phyloP scores from a whole-genome alignment of 2,113 vertebrate genomes.

The Sinocyclocheilus maitianheensis region DNA sequence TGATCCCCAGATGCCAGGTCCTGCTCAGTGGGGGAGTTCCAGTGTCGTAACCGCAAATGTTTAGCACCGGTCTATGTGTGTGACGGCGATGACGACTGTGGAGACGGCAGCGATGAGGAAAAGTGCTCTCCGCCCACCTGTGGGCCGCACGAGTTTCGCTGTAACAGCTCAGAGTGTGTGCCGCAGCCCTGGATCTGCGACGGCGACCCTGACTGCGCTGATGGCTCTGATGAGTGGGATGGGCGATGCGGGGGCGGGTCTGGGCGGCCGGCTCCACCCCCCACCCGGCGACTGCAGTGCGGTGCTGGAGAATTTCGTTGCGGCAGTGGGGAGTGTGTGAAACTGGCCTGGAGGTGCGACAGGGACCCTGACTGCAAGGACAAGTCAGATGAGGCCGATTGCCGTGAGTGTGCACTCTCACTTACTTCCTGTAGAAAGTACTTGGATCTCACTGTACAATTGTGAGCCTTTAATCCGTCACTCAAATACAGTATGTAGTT shows the following conservation, averaged over 20 bases:
- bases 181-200: slow-evolving; percentile 94
- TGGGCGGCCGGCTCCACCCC: slow-evolving; percentile 53
- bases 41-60: slow-evolving; percentile 90
- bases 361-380: slow-evolving; percentile 97
- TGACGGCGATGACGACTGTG: slow-evolving; percentile 89
- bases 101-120: slow-evolving; percentile 89
- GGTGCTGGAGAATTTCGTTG: slow-evolving; percentile 85
- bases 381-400: slow-evolving; percentile 92
- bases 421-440: not conserved
- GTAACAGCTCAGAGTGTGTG: slow-evolving; percentile 88
- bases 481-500: too few species aligned
- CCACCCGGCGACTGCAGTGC: slow-evolving; percentile 76
- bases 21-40: slow-evolving; percentile 88
- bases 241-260: slow-evolving; percentile 81
- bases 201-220: slow-evolving; percentile 89
- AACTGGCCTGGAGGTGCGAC: slow-evolving; percentile 92
- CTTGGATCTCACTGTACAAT: not conserved
- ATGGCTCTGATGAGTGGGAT: slow-evolving; percentile 84
- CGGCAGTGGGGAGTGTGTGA: slow-evolving; percentile 88
- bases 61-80: slow-evolving; percentile 87
- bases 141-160: slow-evolving; percentile 88
- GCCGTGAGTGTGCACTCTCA: slow-evolving; percentile 82
- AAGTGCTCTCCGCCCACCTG: slow-evolving; percentile 86
- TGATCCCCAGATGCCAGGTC: slow-evolving; percentile 70
- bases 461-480: too few species aligned